These are phyloP conservation scores for Margaritifera margaritifera DNA, from an alignment of 2,888 invertebrate species.

Conservation along the genomic window DNA sequence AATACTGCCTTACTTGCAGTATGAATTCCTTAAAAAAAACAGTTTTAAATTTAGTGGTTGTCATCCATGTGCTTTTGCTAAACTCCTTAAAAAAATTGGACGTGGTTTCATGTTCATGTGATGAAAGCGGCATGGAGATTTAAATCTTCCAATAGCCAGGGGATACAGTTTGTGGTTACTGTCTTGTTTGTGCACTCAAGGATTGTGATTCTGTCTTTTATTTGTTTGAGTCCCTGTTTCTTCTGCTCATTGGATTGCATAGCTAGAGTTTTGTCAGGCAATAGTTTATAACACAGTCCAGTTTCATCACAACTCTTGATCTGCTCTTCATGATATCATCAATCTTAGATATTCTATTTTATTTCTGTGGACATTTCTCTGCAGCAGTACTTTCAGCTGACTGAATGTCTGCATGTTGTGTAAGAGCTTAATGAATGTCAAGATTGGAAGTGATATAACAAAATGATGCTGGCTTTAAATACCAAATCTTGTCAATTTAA, in stretches of 20 bases:
- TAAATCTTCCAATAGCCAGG: too few species aligned
- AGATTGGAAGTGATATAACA: too few species aligned
- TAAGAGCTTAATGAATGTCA: too few species aligned
- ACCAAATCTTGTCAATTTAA: too few species aligned
- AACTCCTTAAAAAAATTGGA: slow-evolving; percentile 6
- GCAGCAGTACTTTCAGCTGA: too few species aligned
- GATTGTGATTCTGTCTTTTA: slow-evolving; percentile 17
- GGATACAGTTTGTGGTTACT: slow-evolving; percentile 27
- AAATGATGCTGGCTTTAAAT: too few species aligned
- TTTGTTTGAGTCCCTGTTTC: slow-evolving; percentile 17
- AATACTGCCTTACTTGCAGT: too few species aligned
- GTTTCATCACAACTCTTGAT: slow-evolving; percentile 31
- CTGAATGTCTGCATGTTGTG: too few species aligned
- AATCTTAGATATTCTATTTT: too few species aligned
- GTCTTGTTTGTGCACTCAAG: slow-evolving; percentile 22
- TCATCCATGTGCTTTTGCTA: slow-evolving; percentile 25
- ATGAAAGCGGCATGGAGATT: slow-evolving; percentile 12
- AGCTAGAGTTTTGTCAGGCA: slow-evolving; percentile 35
- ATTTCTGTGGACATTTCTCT: too few species aligned
- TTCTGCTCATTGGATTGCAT: slow-evolving; percentile 7
- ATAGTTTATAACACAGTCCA: slow-evolving; percentile 34
- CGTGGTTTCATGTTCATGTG: slow-evolving; percentile 9
- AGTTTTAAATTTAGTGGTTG: too few species aligned
- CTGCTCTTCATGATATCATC: not conserved
- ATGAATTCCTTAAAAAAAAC: too few species aligned